Conservation (phyloP, 2,113 vertebrate genomes). For the Myotis brandtii region DNA sequence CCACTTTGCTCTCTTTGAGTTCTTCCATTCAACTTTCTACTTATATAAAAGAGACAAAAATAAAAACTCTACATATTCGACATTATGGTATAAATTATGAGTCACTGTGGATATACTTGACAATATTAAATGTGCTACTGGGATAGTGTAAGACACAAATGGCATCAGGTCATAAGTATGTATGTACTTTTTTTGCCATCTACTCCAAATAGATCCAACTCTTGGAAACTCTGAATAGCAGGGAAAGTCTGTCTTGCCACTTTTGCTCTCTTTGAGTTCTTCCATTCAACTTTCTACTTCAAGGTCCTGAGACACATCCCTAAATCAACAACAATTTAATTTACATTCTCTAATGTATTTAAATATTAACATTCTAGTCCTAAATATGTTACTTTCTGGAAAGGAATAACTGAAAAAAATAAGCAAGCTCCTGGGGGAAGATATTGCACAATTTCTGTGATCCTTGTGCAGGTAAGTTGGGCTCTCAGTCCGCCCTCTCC, state of each 20-base stretch:
- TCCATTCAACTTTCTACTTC: not conserved
- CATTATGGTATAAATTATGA: not conserved
- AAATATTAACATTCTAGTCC: not conserved
- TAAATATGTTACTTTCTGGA: constrained; percentile 8
- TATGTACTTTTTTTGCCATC: not conserved
- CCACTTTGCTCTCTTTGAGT: not conserved
- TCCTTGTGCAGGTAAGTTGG: not conserved
- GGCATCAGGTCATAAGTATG: not conserved
- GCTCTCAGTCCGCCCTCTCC: not conserved
- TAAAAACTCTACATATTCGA: constrained; percentile 1
- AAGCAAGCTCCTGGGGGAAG: not conserved
- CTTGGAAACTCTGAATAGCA: not conserved
- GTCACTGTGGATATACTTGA: not conserved
- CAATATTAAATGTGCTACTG: not conserved
- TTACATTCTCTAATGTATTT: not conserved
- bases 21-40: not conserved
- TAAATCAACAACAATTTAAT: not conserved
- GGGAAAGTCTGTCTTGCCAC: not conserved
- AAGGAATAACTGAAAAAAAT: not conserved
- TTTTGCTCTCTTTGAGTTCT: not conserved
- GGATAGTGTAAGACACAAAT: not conserved
- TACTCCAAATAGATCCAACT: not conserved
- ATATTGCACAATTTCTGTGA: not conserved
- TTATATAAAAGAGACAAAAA: not conserved
- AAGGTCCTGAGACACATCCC: not conserved